Evolutionary conservation across 1,140 invertebrate species (phyloP).

Genomic region (Teleopsis dalmanni): DNA sequence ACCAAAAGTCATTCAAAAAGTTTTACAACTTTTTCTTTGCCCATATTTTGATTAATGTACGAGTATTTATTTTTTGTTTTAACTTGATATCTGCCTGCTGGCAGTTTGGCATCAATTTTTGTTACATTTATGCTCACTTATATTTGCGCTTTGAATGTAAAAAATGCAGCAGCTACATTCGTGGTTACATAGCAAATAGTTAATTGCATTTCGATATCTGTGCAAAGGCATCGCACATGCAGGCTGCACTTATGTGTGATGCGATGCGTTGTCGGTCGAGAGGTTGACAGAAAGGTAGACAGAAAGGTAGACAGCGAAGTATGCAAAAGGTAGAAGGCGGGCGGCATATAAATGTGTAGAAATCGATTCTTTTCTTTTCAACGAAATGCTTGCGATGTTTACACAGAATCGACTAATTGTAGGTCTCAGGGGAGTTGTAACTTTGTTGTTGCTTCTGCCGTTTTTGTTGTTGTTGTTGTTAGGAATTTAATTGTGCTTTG

Average conservation of each 20-base stretch:
- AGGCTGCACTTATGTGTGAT: constrained; percentile 2
- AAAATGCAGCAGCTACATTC: neutral
- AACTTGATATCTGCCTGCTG: neutral
- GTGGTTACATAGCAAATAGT: constrained; percentile 15
- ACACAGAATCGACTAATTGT: constrained; percentile 8
- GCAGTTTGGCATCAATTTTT: neutral
- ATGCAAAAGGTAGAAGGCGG: neutral
- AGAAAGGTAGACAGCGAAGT: neutral
- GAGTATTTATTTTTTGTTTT: too few species aligned
- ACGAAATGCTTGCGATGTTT: constrained; percentile 1
- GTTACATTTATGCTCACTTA: neutral
- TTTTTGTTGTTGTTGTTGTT: neutral
- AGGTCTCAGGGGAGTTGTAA: constrained; percentile 3
- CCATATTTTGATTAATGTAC: too few species aligned
- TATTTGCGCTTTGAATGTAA: neutral
- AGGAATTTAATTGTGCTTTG: too few species aligned
- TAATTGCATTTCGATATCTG: constrained; percentile 45
- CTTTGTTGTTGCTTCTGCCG: neutral
- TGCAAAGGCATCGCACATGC: constrained; percentile 36
- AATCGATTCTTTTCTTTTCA: constrained; percentile 5
- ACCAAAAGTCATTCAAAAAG: too few species aligned
- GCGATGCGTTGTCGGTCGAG: neutral
- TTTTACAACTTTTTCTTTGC: too few species aligned
- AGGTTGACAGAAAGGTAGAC: neutral
- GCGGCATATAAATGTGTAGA: constrained; percentile 1